Percentiles rank a stretch among this genome's conserved stretches.
phyloP scores from a whole-genome alignment of 2,888 invertebrate genomes.

The Timandra comae region DNA sequence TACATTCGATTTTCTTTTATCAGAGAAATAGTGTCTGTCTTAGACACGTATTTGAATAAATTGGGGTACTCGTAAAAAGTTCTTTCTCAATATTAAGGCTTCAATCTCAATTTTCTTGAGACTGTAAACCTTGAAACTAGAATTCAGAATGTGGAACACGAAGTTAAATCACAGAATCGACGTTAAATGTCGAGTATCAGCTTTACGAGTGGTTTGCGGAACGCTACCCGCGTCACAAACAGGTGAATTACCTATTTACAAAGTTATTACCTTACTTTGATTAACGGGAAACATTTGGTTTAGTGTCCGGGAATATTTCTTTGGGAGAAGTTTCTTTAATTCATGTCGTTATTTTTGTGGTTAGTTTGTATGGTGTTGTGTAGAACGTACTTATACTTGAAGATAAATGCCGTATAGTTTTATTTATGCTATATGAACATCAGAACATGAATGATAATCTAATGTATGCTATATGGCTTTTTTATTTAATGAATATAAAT shows the following conservation, averaged over 20 bases:
- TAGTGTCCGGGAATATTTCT: no score
- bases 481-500: no score
- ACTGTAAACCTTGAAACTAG: conserved; percentile 23
- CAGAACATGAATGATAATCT: no score
- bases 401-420: no score
- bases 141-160: conserved; percentile 30
- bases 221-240: conserved; percentile 16
- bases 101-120: no score
- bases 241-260: conserved; percentile 3
- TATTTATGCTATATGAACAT: no score
- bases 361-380: no score
- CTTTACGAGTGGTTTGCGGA: conserved; percentile 19
- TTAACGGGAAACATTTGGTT: not conserved
- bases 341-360: no score
- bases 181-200: conserved; percentile 22
- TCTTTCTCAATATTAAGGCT: no score
- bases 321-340: no score
- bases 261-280: not conserved
- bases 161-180: conserved; percentile 19
- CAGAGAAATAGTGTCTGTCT: conserved; percentile 13
- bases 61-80: conserved; percentile 26
- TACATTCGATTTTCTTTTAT: conserved; percentile 13
- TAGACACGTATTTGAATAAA: conserved; percentile 27
- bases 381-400: no score
- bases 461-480: no score